phyloP scores from a whole-genome alignment of 2,797 vertebrate species.

The Malurus leucopterus region DNA sequence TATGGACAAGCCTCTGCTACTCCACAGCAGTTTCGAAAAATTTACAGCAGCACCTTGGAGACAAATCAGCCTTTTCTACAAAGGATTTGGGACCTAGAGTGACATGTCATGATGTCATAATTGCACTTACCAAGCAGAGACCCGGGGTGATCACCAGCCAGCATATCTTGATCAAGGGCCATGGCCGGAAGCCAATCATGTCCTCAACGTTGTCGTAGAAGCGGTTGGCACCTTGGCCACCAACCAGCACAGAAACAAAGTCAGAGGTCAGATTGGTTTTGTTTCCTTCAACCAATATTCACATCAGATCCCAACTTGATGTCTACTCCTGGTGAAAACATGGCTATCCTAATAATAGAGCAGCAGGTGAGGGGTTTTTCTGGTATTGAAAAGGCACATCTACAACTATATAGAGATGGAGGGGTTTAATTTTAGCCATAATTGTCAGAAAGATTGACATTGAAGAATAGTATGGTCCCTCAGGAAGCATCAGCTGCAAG shows the following conservation, averaged over 20 bases:
- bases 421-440: background rate
- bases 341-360: background rate
- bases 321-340: background rate
- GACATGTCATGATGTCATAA: background rate
- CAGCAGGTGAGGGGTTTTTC: background rate
- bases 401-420: background rate
- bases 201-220: slow-evolving; percentile 84
- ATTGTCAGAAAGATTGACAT: background rate
- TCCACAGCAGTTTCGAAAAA: background rate
- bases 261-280: background rate
- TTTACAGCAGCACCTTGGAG: background rate
- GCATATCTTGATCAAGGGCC: slow-evolving; percentile 82
- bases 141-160: slow-evolving; percentile 82
- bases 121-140: slow-evolving; percentile 76
- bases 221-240: slow-evolving; percentile 77
- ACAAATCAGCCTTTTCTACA: background rate
- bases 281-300: background rate
- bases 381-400: background rate
- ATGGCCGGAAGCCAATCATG: slow-evolving; percentile 86
- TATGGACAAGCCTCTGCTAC: background rate
- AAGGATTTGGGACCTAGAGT: background rate
- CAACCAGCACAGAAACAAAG: background rate
- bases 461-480: background rate
- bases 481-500: background rate
- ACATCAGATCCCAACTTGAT: background rate